phyloP scores from a whole-genome alignment of 2,888 invertebrate species.

The Parascotia fuliginaria region DNA sequence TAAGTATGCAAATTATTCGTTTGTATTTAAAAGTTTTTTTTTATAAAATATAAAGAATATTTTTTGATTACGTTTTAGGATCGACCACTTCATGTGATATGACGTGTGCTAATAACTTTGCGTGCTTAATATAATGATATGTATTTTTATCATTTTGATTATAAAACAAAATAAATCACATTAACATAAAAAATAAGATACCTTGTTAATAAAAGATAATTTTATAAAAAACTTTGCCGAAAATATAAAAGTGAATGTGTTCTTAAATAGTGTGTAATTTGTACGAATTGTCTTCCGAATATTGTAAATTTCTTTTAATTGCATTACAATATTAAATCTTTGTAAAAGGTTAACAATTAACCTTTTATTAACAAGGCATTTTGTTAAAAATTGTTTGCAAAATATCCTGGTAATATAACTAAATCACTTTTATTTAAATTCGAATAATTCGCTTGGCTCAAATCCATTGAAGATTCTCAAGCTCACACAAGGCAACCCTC shows the following conservation, averaged over 20 bases:
- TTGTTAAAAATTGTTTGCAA: neutral
- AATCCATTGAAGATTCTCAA: constrained; percentile 22
- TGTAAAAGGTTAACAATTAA: neutral
- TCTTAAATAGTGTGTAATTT: neutral
- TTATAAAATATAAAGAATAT: too few species aligned
- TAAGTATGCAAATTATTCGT: too few species aligned
- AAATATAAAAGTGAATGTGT: neutral
- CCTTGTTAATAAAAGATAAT: constrained; percentile 33
- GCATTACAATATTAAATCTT: neutral
- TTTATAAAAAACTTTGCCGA: neutral
- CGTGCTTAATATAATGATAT: constrained; percentile 59
- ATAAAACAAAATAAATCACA: constrained; percentile 14
- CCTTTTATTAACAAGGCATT: constrained; percentile 31
- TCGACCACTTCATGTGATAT: constrained; percentile 29
- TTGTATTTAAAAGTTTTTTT: too few species aligned
- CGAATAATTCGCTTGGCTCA: constrained; percentile 7
- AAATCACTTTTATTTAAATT: constrained; percentile 7
- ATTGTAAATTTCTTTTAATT: too few species aligned
- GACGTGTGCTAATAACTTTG: constrained; percentile 34
- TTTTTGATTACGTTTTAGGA: constrained; percentile 2
- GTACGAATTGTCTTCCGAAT: neutral
- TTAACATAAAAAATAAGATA: constrained; percentile 23
- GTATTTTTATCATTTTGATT: constrained; percentile 39
- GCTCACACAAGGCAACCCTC: constrained; percentile 30
- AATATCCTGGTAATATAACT: neutral